A percentile compares a stretch with the other conserved stretches of the same genome.
These are phyloP conservation scores for Eumacrocentrus americanus DNA, from an alignment of 2,888 invertebrate genomes.

Conservation along the genomic window DNA sequence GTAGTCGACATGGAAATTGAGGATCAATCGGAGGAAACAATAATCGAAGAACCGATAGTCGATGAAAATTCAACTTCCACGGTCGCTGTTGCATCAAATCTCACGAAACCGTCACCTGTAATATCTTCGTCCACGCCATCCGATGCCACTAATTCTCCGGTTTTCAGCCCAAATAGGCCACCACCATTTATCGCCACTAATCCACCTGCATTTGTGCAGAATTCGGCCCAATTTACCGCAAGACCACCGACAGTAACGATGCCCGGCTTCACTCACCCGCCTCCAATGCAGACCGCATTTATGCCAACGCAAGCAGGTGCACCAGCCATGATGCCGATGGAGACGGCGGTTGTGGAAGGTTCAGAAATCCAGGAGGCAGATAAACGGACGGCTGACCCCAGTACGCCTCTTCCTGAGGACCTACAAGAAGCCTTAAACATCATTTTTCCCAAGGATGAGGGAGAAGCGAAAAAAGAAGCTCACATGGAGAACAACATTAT, in stretches of 20 bases:
- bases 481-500: conserved; percentile 51
- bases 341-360: conserved; percentile 50
- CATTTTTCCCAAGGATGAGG: conserved; percentile 68
- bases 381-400: conserved; percentile 56
- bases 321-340: conserved; percentile 54
- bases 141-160: background rate
- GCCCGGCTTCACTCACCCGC: conserved; percentile 33
- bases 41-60: conserved; percentile 53
- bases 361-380: conserved; percentile 60
- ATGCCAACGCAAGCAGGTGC: conserved; percentile 45
- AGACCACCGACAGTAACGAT: conserved; percentile 33
- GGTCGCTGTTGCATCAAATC: conserved; percentile 26
- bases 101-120: conserved; percentile 44
- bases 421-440: conserved; percentile 72
- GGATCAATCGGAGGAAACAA: conserved; percentile 54
- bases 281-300: conserved; percentile 38
- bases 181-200: conserved; percentile 49
- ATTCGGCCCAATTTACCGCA: conserved; percentile 38
- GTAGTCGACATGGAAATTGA: conserved; percentile 61
- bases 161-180: conserved; percentile 47
- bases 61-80: conserved; percentile 33
- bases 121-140: conserved; percentile 26
- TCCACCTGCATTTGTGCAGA: conserved; percentile 47
- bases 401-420: conserved; percentile 68
- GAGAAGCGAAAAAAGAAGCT: conserved; percentile 47